Base-by-base conservation (phyloP, 2,888 invertebrate species). In the Hemicrepidius hirtus region DNA sequence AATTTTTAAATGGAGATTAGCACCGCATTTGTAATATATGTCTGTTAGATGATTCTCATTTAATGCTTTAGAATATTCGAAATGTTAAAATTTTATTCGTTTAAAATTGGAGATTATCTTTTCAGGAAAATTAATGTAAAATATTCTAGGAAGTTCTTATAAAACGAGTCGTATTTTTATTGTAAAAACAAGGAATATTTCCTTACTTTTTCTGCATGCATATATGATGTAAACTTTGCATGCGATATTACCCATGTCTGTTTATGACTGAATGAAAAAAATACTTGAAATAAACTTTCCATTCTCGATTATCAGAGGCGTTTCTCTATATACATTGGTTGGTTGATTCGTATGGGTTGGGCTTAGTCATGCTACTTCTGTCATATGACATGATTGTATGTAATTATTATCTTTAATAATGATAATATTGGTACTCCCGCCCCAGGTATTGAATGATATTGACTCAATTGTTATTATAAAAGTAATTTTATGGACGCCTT, bases 231-330 rank as follows among this genome's bases (percentile, higher is more conserved):
- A 37, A 59, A 59, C 12, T 59, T 59, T 46, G 53, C 50, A 65
- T 50, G 53, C 53, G 7, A 65, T 65, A 35, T 65, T 53, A 40
- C 18, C 65, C 57, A 60, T 71, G 71, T 71, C 64, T 70, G 59
- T 44, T 53, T 66, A 57, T 71, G 59, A 66, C 68, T 21, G 49
- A 67, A 62, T 71, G 68, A 69, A 74, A 74, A 74, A 74, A 68
- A 69, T 60, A 65, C 57, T 71, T 60, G 68, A 68, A 55, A 66
- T 68, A 69, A 68, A 72, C 70, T 68, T 68, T 68, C 57, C 68
- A 50, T 71, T 60, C 62, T 63, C 37, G 73, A 74, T 75, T 75
- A 74, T 74, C 60, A 68, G 74, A 67, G 75, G 75, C 68, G 75
- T 71, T 53, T 68, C 66, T 57, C 37, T 67, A 59, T 65, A 64